Percentiles rank a stretch among this genome's conserved stretches.
Evolutionary conservation across 2,113 vertebrate species (phyloP).

Genomic region (Nothocercus julius): DNA sequence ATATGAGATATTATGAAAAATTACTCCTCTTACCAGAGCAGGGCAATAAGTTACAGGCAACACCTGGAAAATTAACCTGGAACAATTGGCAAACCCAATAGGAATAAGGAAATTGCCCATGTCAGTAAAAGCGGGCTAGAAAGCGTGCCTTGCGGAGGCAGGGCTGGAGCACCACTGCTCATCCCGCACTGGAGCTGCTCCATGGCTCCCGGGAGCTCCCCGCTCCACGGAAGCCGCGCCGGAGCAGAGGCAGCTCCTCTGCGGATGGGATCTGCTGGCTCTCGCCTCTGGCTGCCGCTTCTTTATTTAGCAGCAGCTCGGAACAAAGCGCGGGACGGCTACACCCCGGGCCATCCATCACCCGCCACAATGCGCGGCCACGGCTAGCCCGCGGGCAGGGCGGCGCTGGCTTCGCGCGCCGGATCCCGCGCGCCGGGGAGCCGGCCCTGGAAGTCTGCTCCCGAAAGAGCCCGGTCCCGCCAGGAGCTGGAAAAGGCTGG

Average conservation of each 20-base stretch:
- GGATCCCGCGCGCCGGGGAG: not conserved
- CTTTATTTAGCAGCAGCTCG: conserved; percentile 71
- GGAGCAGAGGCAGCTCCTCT: too few species aligned
- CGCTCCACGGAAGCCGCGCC: not conserved
- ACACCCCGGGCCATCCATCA: conserved; percentile 69
- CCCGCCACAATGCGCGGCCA: conserved; percentile 9
- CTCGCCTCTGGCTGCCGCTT: conserved; percentile 48
- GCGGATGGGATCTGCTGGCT: not conserved
- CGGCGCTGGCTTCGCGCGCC: not conserved
- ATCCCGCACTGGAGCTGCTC: not conserved
- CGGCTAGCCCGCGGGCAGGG: too few species aligned
- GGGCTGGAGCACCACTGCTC: not conserved
- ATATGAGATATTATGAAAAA: not conserved
- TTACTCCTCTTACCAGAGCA: not conserved
- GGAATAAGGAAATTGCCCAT: not conserved
- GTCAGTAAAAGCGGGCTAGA: not conserved
- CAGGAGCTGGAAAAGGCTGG: not conserved
- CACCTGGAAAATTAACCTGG: not conserved
- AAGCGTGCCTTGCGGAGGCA: not conserved
- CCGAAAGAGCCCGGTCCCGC: not conserved
- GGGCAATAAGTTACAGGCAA: not conserved
- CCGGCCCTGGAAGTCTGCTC: conserved; percentile 27
- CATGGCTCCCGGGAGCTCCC: not conserved
- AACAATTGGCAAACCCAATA: not conserved
- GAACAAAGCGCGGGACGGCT: conserved; percentile 65